These are phyloP conservation scores for Glossophaga mutica DNA, from an alignment of 2,797 vertebrate genomes.

Conservation along the genomic window DNA sequence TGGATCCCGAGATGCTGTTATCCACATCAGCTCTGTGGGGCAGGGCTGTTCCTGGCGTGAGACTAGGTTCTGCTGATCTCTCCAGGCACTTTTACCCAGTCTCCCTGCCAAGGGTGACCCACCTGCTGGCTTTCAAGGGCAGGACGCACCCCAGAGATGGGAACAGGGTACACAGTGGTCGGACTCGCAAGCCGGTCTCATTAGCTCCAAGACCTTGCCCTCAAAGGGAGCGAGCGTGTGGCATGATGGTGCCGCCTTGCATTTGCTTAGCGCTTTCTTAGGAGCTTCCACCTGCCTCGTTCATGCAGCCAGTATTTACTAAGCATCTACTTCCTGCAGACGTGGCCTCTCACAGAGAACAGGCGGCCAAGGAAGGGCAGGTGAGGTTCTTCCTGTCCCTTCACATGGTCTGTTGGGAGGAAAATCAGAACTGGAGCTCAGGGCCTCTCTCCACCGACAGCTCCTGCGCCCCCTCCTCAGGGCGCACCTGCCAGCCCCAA, in stretches of 20 bases:
- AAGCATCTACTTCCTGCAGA: background rate
- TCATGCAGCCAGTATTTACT: background rate
- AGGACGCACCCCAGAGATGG: background rate
- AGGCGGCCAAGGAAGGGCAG: background rate
- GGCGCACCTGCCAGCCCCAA: fast-evolving
- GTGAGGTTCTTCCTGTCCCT: background rate
- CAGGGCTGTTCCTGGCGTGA: background rate
- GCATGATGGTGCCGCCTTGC: fast-evolving
- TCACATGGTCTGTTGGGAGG: background rate
- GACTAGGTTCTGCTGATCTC: background rate
- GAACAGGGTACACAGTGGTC: background rate
- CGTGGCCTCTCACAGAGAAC: background rate
- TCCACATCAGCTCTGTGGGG: background rate
- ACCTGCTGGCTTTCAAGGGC: background rate
- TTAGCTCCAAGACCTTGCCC: background rate
- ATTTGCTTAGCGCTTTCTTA: background rate
- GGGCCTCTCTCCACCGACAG: background rate
- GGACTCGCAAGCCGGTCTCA: background rate
- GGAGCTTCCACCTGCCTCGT: background rate
- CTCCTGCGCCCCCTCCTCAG: background rate
- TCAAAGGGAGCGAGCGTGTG: fast-evolving
- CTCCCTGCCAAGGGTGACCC: background rate
- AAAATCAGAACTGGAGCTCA: background rate
- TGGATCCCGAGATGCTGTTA: background rate
- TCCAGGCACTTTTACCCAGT: background rate